Conservation (phyloP, 2,113 vertebrate species). For the Sorex araneus region DNA sequence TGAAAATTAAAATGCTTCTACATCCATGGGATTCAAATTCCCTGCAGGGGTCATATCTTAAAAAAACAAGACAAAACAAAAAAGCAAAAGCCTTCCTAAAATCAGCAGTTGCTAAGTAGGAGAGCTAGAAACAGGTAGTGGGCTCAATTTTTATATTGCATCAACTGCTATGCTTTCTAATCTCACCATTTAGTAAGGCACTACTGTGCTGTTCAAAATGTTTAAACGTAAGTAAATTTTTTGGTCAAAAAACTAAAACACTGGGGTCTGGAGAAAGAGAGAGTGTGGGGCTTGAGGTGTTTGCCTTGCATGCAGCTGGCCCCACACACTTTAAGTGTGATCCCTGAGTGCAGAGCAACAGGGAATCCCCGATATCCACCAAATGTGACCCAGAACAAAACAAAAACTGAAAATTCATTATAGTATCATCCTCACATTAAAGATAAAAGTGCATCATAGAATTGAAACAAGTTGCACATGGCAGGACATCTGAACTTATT, state of each 20-base stretch:
- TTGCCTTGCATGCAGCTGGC: no score
- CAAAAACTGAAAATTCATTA: background rate
- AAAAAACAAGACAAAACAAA: slow-evolving; percentile 18
- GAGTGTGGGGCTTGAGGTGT: no score
- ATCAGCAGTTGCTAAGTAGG: background rate
- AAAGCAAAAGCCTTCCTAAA: background rate
- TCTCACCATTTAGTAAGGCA: background rate
- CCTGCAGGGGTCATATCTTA: background rate
- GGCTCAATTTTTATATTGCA: background rate
- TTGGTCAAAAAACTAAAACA: slow-evolving; percentile 10
- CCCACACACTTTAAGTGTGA: background rate
- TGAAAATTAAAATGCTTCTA: slow-evolving; percentile 67
- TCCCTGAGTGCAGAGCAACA: background rate
- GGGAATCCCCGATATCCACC: background rate
- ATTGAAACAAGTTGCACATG: background rate
- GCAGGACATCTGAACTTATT: background rate
- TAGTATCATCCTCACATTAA: background rate
- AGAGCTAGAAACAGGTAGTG: background rate
- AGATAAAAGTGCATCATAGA: background rate
- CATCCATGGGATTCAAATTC: slow-evolving; percentile 29
- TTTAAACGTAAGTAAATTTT: background rate
- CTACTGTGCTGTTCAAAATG: background rate
- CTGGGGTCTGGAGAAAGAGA: no score
- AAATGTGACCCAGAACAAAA: no score
- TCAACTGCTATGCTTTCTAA: background rate